Evolutionary conservation across 2,888 invertebrate genomes (phyloP).

Genomic region (Leptarthrus brevirostris): DNA sequence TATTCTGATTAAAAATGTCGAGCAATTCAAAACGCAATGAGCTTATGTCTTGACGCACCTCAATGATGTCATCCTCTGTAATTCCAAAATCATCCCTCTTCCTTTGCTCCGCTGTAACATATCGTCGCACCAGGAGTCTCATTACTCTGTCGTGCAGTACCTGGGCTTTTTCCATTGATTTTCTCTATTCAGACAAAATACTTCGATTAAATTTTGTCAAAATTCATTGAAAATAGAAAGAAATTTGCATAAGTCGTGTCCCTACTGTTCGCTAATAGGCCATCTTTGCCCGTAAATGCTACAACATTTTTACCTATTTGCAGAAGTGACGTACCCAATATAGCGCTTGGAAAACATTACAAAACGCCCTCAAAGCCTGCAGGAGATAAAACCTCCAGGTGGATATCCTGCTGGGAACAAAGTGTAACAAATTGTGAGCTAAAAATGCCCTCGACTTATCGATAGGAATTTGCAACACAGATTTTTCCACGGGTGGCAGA

Average conservation of each 20-base stretch:
- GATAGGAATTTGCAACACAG: constrained; percentile 28
- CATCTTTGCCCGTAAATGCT: constrained; percentile 27
- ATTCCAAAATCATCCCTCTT: constrained; percentile 92
- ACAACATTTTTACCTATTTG: constrained; percentile 40
- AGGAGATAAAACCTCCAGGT: constrained; percentile 14
- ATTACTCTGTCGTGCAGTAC: constrained; percentile 86
- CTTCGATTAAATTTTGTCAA: constrained; percentile 1
- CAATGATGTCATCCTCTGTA: constrained; percentile 97
- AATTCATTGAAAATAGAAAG: constrained; percentile 7
- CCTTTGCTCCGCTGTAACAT: constrained; percentile 88
- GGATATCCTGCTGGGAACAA: constrained; percentile 30
- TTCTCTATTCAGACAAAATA: constrained; percentile 70
- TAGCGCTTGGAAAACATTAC: neutral
- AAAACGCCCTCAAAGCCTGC: neutral
- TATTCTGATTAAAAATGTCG: constrained; percentile 89
- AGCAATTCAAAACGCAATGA: constrained; percentile 91
- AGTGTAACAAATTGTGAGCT: constrained; percentile 45
- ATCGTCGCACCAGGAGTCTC: constrained; percentile 87
- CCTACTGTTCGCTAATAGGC: constrained; percentile 37
- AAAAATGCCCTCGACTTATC: constrained; percentile 41
- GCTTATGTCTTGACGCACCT: constrained; percentile 97
- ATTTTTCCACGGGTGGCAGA: neutral
- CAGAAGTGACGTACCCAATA: neutral
- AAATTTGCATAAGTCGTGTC: constrained; percentile 39
- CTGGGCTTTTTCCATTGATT: constrained; percentile 77